Evolutionary conservation across 35 echinoderm and acorn worm genomes (phyloP).

Genomic region (Lytechinus pictus): DNA sequence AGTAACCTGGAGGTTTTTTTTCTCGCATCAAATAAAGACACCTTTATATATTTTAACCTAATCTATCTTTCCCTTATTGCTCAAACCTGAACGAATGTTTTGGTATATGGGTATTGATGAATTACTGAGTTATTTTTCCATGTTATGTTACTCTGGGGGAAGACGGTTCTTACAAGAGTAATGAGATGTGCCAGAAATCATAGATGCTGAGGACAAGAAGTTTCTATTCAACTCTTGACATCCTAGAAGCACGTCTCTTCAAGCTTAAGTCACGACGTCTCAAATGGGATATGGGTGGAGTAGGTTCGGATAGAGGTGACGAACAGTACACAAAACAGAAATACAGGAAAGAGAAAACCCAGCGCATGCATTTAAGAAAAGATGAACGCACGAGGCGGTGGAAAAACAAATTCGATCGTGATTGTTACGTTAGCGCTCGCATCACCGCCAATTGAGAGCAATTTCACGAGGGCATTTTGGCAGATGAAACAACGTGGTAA

Average conservation of each 20-base stretch:
- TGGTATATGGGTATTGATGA: no score
- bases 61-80: no score
- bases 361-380: not conserved
- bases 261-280: not conserved
- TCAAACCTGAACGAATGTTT: no score
- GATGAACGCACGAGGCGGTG: not conserved
- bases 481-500: not conserved
- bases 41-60: no score
- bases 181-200: no score
- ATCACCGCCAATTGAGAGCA: slow-evolving; percentile 16
- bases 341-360: not conserved
- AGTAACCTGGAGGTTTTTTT: no score
- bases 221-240: not conserved
- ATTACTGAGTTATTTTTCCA: no score
- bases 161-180: no score
- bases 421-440: slow-evolving; percentile 16
- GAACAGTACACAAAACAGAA: not conserved
- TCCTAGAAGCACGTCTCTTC: not conserved
- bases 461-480: slow-evolving; percentile 17
- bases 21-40: no score
- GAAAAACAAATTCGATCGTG: slow-evolving; percentile 1
- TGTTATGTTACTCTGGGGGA: no score
- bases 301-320: not conserved
- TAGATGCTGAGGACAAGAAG: not conserved
- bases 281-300: not conserved